Percentiles rank a stretch among this genome's conserved stretches.
phyloP scores from a whole-genome alignment of 2,888 invertebrate species.

The Synergus gifuensis region DNA sequence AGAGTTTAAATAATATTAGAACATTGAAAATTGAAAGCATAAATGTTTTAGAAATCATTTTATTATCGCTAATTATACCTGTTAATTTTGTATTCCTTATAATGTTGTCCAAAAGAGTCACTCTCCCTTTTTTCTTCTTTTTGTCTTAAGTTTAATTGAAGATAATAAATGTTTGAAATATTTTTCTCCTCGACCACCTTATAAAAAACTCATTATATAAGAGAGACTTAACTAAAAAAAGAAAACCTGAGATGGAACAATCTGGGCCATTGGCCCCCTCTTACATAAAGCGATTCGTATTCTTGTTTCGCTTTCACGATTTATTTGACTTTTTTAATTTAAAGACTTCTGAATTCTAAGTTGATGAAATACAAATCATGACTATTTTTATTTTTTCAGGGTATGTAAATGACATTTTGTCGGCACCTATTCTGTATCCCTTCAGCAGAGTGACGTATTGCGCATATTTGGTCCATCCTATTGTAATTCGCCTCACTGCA shows the following conservation, averaged over 20 bases:
- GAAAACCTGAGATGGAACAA: background rate
- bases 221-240: background rate
- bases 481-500: slow-evolving; percentile 88
- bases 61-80: too few species aligned
- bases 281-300: background rate
- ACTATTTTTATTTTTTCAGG: slow-evolving; percentile 67
- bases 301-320: background rate
- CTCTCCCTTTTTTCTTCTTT: too few species aligned
- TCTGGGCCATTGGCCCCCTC: background rate
- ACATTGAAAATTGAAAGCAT: too few species aligned
- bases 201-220: background rate
- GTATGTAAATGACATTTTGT: slow-evolving; percentile 85
- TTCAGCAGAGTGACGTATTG: slow-evolving; percentile 93
- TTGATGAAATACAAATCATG: too few species aligned
- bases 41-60: too few species aligned
- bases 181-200: background rate
- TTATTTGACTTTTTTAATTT: background rate
- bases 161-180: too few species aligned
- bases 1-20: background rate
- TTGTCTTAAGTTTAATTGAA: too few species aligned
- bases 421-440: slow-evolving; percentile 88
- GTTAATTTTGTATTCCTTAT: too few species aligned
- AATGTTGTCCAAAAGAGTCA: too few species aligned
- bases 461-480: slow-evolving; percentile 91
- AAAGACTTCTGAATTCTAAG: background rate